These are phyloP conservation scores for Philereme transversata DNA, from an alignment of 2,888 invertebrate species.

Conservation along the genomic window DNA sequence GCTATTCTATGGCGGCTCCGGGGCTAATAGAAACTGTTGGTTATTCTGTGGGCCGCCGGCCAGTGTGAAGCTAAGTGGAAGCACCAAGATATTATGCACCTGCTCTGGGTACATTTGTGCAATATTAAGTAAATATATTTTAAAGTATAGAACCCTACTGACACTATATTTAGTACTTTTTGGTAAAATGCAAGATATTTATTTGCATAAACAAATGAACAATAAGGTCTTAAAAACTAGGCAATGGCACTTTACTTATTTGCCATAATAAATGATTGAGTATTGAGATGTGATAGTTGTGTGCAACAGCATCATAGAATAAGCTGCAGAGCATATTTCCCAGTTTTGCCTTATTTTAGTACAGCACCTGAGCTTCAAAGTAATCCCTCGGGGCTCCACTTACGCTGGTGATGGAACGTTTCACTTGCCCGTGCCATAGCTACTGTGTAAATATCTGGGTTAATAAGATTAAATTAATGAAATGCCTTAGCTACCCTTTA, in stretches of 20 bases:
- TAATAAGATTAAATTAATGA: too few species aligned
- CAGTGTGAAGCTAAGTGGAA: neutral
- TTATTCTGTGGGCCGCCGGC: conserved; percentile 4
- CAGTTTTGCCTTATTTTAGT: conserved; percentile 25
- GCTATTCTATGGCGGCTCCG: conserved; percentile 13
- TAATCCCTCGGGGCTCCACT: conserved; percentile 52
- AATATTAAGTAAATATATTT: neutral
- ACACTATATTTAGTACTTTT: neutral
- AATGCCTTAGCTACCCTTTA: too few species aligned
- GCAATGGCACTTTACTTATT: too few species aligned
- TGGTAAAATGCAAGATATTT: too few species aligned
- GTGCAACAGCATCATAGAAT: too few species aligned
- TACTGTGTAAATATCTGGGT: conserved; percentile 1
- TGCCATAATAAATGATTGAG: too few species aligned
- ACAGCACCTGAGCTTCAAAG: conserved; percentile 39
- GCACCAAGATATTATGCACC: neutral
- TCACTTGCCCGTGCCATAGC: conserved; percentile 59
- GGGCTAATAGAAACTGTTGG: neutral
- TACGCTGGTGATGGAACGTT: conserved; percentile 60
- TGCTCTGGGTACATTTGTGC: neutral
- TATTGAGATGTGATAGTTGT: too few species aligned
- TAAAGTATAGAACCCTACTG: neutral
- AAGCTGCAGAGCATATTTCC: conserved; percentile 17
- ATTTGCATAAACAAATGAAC: too few species aligned
- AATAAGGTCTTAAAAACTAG: too few species aligned